Base-by-base conservation (phyloP, 92 coral and sea anemone genomes). In the Pocillopora grandis region DNA sequence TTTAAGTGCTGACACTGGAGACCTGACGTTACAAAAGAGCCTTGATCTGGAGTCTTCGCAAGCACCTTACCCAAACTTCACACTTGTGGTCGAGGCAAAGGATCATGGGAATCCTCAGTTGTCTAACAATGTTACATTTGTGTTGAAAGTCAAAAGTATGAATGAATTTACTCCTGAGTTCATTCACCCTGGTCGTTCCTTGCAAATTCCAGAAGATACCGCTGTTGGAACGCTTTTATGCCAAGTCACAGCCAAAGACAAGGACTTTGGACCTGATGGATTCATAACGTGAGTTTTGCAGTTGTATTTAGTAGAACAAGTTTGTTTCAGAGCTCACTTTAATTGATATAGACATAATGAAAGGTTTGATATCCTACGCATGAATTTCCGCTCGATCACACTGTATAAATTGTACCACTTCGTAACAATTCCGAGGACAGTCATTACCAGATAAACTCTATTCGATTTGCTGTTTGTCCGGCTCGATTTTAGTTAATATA, bases 251-350 rank as follows among this genome's bases (percentile, higher is more conserved):
- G 98, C 98, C 62, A 87, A 85, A 12, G 98, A 94, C 55, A 85
- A 56, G 72, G 96, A 95, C 70, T 91, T 85, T 83, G 94, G 97
- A 6, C 82, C 83, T 48, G 95, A 92, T 75, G 95, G 95, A 84
- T 58, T 79, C 62, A 77, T 92, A 75, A 87, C 89, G 95, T 91
- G 77, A 61, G 87, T 78, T 10, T 18, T 37, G 20, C 27, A 8
- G 23, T 79, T 31, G 12, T 15, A 33, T 19, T 37, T 23, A 42
- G 8, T 3, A 0, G 52, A 42, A 7, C 52, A 42, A 42, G 52
- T 3, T 42, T 42, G 52, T 42, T 42, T 42, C 5, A 42, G 7
- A 42, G 8, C 52, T 42, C 52, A 42, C 52, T 2, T 42, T 42
- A 42, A 42, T 2, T 42, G 0, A 42, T 42, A 7, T 42, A 42